Conservation (phyloP, 2,113 vertebrate genomes). For the Tylochromis polylepis region DNA sequence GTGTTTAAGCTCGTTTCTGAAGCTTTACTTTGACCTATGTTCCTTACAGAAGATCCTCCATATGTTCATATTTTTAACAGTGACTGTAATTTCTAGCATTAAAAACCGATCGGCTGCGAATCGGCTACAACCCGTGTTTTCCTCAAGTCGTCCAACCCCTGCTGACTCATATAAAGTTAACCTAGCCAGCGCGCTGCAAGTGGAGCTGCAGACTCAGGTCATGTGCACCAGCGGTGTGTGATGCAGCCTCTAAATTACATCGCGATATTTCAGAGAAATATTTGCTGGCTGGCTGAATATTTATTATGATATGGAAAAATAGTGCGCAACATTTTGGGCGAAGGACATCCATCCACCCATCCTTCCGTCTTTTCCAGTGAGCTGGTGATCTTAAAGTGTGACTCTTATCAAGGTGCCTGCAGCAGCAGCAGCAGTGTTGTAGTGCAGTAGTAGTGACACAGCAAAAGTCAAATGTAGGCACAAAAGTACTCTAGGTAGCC, state of each 20-base stretch:
- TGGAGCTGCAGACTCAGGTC: background rate
- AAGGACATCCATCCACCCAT: background rate
- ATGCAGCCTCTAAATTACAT: background rate
- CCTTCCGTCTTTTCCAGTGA: background rate
- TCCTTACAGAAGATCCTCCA: background rate
- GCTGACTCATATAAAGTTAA: background rate
- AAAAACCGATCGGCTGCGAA: background rate
- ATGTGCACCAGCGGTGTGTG: background rate
- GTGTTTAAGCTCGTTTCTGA: background rate
- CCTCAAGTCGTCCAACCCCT: background rate
- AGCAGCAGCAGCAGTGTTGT: background rate
- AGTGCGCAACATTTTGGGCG: background rate
- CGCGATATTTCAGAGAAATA: background rate
- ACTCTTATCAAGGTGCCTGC: background rate
- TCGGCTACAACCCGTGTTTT: background rate
- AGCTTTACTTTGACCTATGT: background rate
- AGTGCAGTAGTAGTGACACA: background rate
- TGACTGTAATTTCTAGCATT: background rate
- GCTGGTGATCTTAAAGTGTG: background rate
- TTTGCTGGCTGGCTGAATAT: background rate
- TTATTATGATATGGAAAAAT: background rate
- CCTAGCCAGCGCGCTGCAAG: background rate
- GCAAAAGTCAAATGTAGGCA: background rate
- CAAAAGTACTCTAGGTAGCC: background rate
- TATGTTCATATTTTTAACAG: background rate